Base-by-base conservation (phyloP, 2,888 invertebrate species). In the Cataglyphis altisquamis region DNA sequence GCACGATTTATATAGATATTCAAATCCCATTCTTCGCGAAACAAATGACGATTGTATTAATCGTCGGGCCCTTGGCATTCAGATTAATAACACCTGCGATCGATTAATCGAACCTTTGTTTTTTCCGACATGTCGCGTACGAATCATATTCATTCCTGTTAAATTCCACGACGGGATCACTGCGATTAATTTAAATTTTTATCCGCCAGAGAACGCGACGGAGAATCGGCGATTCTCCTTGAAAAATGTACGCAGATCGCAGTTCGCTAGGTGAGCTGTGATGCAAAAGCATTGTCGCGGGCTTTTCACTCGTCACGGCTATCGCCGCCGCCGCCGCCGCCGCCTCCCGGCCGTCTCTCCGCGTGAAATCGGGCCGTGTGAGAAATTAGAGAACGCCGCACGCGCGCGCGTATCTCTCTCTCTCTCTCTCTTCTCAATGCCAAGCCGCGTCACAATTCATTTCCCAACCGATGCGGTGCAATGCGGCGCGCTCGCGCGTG, bases 391-490 rank as follows among this genome's bases (percentile, higher is more conserved):
- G 77, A 82, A 82, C 82, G 73, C 60, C 85, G 67, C 45, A 63
- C 66, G 39, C 63, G 66, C 41, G 48, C 48, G 48, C n/a, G 48
- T 15, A 0, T 48, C 6, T 52, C 48, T 52, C 48, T 52, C n/a
- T 48, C 48, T 52, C 48, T 48, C 48, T 67, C 55, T 68, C 60
- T 52, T 32, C 32, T 32, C 86, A 81, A 84, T 87, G 83, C 85
- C 84, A 86, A 39, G 77, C 82, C 72, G 82, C 82, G 84, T 90
- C 90, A 86, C 89, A 86, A 90, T 90, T 88, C 86, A 89, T 91
- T 91, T 91, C 88, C 85, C 86, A 91, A 90, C 85, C 84, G 83
- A 84, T 84, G 86, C 55, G 55, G 25, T 15, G 32, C 32, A 5
- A 32, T 32, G 32, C 32, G 32, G 32, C n/a, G 36, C 48, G 52